Conservation (phyloP, 2,888 invertebrate species). For the Saturnia pavonia region DNA sequence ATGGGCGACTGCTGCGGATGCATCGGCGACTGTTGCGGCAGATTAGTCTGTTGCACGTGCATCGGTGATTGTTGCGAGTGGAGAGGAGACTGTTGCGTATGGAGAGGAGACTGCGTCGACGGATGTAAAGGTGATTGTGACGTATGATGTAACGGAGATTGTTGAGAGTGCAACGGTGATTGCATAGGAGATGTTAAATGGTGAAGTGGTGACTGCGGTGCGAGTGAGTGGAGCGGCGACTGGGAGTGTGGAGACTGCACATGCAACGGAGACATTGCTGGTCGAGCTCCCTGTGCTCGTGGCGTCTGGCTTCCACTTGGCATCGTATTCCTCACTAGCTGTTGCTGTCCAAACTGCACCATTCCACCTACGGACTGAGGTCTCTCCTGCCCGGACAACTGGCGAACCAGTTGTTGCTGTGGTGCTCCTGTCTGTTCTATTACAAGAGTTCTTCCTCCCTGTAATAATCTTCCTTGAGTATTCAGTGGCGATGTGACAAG, state of each 20-base stretch:
- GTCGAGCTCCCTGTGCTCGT: constrained; percentile 51
- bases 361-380: constrained; percentile 58
- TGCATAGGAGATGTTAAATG: constrained; percentile 54
- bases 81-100: constrained; percentile 53
- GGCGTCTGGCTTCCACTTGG: constrained; percentile 37
- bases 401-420: constrained; percentile 65
- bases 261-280: constrained; percentile 70
- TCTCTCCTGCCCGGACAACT: constrained; percentile 60
- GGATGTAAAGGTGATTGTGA: constrained; percentile 37
- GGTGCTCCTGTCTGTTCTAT: constrained; percentile 68
- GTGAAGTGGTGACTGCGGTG: constrained; percentile 47
- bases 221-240: constrained; percentile 42
- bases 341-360: constrained; percentile 67
- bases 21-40: constrained; percentile 61
- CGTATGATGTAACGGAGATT: constrained; percentile 36
- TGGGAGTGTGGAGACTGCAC: constrained; percentile 61
- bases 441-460: constrained; percentile 67
- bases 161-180: constrained; percentile 45
- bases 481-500: constrained; percentile 67
- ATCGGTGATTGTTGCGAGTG: constrained; percentile 57
- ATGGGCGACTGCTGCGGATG: constrained; percentile 57
- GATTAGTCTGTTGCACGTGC: constrained; percentile 51
- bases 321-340: constrained; percentile 45
- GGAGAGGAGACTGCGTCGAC: constrained; percentile 45
- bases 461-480: constrained; percentile 60